Base-by-base conservation (phyloP, 2,797 vertebrate genomes). In the Poeciliopsis turneri region DNA sequence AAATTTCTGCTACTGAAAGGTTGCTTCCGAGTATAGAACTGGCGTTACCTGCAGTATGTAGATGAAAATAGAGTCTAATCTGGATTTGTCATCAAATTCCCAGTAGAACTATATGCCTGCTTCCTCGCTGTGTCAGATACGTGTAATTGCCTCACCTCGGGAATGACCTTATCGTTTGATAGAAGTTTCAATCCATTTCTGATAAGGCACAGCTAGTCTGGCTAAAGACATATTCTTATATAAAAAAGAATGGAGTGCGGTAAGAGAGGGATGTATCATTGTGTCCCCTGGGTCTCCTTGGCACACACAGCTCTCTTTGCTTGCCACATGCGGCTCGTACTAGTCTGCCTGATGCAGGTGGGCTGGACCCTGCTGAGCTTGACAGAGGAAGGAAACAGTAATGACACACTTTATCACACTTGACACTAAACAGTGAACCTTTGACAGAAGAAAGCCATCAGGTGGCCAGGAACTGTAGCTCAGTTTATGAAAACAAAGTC, bases 131-230 rank as follows among this genome's bases (percentile, higher is more conserved):
- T 89, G 86, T 89, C 78, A 72, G 85, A 85, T 81, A 88, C 79
- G 82, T 88, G 86, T 91, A 92, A 93, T 92, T 90, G 91, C 89
- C 87, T 90, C 88, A 91, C 86, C 92, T 84, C 78, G 1, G 87
- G 84, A 79, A 82, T 77, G 83, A 92, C 90, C 92, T 90, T 87
- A 92, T 90, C 92, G 86, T 86, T 74, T 91, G 85, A 87, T 87
- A 81, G 77, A 85, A 59, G 79, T 72, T 72, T 15, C 85, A 82
- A 86, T 87, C 83, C 78, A 82, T 78, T 82, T 61, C 81, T 82
- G 92, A 92, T 92, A 92, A 90, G 79, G 76, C 66, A 64, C 20
- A 5, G 80, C 78, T 61, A 81, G 69, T 84, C 77, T 66, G 82
- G 78, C 81, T 78, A 75, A 61, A 79, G 78, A 87, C 84, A 71